phyloP scores from a whole-genome alignment of 2,113 vertebrate species.

The Pseudonaja textilis region DNA sequence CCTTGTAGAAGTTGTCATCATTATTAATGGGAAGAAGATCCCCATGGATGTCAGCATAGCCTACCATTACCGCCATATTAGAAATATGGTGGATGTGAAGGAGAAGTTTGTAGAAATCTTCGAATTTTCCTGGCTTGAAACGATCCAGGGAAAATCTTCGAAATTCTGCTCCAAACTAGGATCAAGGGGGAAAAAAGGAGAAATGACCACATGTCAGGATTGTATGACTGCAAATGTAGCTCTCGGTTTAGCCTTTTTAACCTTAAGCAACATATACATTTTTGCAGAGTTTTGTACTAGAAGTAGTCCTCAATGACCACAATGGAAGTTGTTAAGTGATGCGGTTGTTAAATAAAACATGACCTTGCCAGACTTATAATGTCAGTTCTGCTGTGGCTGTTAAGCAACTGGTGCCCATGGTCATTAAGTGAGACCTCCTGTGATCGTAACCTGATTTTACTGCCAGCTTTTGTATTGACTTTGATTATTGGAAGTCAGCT shows the following conservation, averaged over 20 bases:
- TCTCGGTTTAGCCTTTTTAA: not conserved
- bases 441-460: not conserved
- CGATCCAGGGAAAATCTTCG: conserved; percentile 94
- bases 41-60: conserved; percentile 94
- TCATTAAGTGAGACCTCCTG: not conserved
- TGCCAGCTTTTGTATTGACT: not conserved
- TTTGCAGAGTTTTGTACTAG: not conserved
- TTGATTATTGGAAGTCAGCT: not conserved
- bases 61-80: conserved; percentile 91
- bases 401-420: not conserved
- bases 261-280: not conserved
- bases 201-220: not conserved
- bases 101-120: conserved; percentile 96
- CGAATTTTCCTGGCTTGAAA: conserved; percentile 91
- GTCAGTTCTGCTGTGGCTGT: not conserved
- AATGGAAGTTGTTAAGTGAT: not conserved
- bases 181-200: conserved; percentile 31
- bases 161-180: conserved; percentile 96
- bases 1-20: conserved; percentile 97
- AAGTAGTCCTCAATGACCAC: not conserved
- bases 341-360: not conserved
- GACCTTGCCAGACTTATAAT: not conserved
- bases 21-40: conserved; percentile 99
- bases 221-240: not conserved
- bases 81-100: conserved; percentile 91